Evolutionary conservation across 2,888 invertebrate genomes (phyloP).

Genomic region (Oasisia sp.): DNA sequence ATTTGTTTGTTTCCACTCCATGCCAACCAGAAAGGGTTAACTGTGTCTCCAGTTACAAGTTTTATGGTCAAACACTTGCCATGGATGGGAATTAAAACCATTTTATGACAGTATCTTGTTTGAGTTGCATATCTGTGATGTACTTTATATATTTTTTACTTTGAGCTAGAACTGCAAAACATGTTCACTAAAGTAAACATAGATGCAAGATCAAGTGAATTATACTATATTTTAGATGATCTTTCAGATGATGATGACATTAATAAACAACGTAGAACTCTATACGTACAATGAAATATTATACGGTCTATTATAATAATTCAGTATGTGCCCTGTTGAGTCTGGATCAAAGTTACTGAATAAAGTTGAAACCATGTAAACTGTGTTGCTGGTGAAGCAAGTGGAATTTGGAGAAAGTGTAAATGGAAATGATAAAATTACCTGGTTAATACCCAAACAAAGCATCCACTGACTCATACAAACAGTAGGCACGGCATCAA

Average conservation of each 20-base stretch:
- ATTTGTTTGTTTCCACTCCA: background rate
- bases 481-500: background rate
- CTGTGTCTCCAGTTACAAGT: background rate
- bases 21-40: background rate
- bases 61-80: background rate
- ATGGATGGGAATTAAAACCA: background rate
- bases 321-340: too few relatives aligned
- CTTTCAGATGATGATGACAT: too few relatives aligned
- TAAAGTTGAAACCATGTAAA: too few relatives aligned
- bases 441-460: background rate
- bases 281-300: too few relatives aligned
- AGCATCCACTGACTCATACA: background rate
- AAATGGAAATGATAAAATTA: background rate
- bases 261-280: too few relatives aligned
- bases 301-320: too few relatives aligned
- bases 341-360: too few relatives aligned
- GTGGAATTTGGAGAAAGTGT: background rate
- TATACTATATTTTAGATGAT: too few relatives aligned
- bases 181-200: background rate
- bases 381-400: background rate
- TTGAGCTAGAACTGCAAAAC: background rate
- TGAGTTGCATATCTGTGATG: background rate
- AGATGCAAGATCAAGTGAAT: background rate
- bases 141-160: background rate
- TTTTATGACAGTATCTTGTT: background rate